A percentile compares a stretch with the other conserved stretches of the same genome.
Evolutionary conservation across 2,797 vertebrate species (phyloP).

Genomic region (Luscinia megarhynchos): DNA sequence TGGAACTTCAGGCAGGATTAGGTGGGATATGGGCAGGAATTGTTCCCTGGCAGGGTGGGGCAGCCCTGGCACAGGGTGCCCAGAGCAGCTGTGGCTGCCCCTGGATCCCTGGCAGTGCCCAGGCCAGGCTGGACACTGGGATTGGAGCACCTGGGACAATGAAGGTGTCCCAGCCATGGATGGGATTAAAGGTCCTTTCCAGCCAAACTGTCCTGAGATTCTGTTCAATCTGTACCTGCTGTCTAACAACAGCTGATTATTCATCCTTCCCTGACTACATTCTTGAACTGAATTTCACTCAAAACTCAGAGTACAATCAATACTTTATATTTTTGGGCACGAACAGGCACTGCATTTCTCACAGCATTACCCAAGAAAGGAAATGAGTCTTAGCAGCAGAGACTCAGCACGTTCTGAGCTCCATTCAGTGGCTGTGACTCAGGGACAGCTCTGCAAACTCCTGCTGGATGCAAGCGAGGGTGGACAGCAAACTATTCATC

Average conservation of each 20-base stretch:
- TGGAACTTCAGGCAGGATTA: not conserved
- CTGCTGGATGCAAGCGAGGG: not conserved
- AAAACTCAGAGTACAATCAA: not conserved
- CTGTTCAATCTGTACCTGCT: not conserved
- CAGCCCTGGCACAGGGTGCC: not conserved
- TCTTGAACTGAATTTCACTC: not conserved
- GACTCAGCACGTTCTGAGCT: not conserved
- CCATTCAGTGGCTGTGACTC: not conserved
- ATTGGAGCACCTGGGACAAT: not conserved
- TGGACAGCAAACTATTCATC: not conserved
- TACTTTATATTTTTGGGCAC: not conserved
- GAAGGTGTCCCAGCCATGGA: not conserved
- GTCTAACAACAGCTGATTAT: not conserved
- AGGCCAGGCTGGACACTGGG: not conserved
- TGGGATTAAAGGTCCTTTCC: not conserved
- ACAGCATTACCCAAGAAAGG: not conserved
- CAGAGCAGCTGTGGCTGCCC: not conserved
- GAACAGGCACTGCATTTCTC: not conserved
- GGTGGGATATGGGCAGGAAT: not conserved
- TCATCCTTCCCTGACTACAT: not conserved
- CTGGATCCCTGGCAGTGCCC: not conserved
- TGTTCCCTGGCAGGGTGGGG: rapidly evolving
- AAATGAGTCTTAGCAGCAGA: not conserved
- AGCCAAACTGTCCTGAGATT: not conserved
- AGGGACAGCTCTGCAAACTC: not conserved